Base-by-base conservation (phyloP, 2,113 vertebrate genomes). In the Abramis brama region DNA sequence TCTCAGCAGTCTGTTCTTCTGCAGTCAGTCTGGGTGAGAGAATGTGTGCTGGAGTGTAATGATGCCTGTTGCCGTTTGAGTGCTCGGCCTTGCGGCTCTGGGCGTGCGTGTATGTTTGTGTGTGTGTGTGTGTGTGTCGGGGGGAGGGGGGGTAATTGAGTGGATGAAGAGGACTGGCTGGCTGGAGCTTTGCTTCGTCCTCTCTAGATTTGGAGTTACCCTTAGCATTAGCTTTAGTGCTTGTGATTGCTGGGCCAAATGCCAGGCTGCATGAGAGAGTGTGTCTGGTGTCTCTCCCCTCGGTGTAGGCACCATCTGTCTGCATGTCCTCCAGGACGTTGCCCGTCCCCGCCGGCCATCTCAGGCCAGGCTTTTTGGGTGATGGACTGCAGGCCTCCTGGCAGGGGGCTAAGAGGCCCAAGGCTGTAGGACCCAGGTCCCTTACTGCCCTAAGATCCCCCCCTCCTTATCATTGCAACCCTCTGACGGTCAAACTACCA, bases 221-320 rank as follows among this genome's bases (percentile, higher is more conserved):
- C 80, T 82, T 83, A 89, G 88, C 71, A 64, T 79, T 85, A 87
- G 85, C 86, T 78, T 85, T 77, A 89, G 64, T 75, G 59, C 74
- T 50, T 57, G 78, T 45, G 81, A 89, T 85, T 66, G 52, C 85
- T 87, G 86, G 88, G 88, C 82, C 79, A 87, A 85, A 87, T 73
- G 86, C 88, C 88, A 89, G 83, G 64, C 82, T 82, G 82, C 55
- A 62, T 75, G 86, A 82, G 60, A 84, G 85, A 75, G 59, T 85
- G 84, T 86, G 85, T 88, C 71, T 88, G 84, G 82, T 81, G 84
- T 84, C 88, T 85, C 78, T 82, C 60, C 86, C 80, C 71, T 73
- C 50, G 64, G 68, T 88, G 87, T 85, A 83, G 83, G 87, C 91
- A 92, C 93, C 94, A 95, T 94, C 94, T 95, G 94, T 90, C 89